Evolutionary conservation across 2,113 vertebrate species (phyloP).

Genomic region (Semicossyphus pulcher): DNA sequence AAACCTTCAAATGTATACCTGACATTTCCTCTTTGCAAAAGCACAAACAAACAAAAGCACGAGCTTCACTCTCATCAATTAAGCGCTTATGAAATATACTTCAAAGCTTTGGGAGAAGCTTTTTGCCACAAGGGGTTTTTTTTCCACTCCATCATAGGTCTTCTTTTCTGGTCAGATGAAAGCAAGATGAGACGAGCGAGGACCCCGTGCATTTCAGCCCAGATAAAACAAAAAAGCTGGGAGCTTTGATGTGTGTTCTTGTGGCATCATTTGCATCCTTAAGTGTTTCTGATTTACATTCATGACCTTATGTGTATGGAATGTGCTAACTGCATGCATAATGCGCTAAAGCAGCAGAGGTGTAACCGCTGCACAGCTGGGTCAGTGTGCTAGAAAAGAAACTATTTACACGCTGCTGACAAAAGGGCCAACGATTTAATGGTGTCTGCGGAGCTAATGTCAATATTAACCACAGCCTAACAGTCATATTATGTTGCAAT

Average conservation of each 20-base stretch:
- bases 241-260: conserved; percentile 48
- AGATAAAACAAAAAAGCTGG: conserved; percentile 34
- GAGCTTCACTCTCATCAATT: neutral
- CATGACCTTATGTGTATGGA: neutral
- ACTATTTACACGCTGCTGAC: neutral
- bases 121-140: conserved; percentile 17
- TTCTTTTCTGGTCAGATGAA: conserved; percentile 45
- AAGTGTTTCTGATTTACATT: conserved; percentile 51
- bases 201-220: neutral
- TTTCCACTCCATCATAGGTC: conserved; percentile 4
- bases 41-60: conserved; percentile 15
- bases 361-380: neutral
- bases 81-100: conserved; percentile 36
- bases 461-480: too few relatives aligned
- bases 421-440: neutral
- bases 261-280: conserved; percentile 51
- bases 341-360: neutral
- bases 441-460: neutral
- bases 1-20: neutral
- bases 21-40: neutral
- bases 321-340: conserved; percentile 26
- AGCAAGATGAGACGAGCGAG: conserved; percentile 23
- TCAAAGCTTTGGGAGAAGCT: conserved; percentile 31
- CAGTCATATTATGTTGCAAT: too few relatives aligned
- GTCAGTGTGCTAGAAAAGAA: neutral